Evolutionary conservation across 2,888 invertebrate genomes (phyloP).

Genomic region (Pollenia griseotomentosa): DNA sequence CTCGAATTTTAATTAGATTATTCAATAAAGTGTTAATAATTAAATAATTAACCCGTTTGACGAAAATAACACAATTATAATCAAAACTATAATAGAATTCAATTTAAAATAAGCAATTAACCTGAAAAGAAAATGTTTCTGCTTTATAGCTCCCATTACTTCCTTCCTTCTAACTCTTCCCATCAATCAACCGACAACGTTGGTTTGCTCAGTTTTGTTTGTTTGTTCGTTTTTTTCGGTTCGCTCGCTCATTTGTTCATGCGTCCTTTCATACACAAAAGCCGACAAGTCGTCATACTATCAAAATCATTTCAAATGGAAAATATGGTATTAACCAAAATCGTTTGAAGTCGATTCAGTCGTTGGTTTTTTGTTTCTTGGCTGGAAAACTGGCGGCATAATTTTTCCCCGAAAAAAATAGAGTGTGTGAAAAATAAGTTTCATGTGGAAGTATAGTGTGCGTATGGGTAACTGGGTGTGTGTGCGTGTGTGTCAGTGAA

Average conservation of each 20-base stretch:
- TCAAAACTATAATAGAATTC: constrained; percentile 65
- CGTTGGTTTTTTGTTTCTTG: constrained; percentile 31
- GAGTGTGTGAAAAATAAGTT: constrained; percentile 55
- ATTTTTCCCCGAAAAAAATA: constrained; percentile 41
- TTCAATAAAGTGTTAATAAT: constrained; percentile 67
- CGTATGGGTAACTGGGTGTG: background rate
- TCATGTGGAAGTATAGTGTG: constrained; percentile 16
- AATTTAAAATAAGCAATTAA: constrained; percentile 70
- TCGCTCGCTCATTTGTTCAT: constrained; percentile 47
- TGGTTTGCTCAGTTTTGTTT: constrained; percentile 25
- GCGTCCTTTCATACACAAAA: constrained; percentile 59
- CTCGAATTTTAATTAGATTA: constrained; percentile 59
- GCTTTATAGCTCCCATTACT: constrained; percentile 31
- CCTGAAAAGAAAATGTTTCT: constrained; percentile 57
- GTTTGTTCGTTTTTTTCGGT: constrained; percentile 9
- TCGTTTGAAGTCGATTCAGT: constrained; percentile 58
- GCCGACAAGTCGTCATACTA: constrained; percentile 68
- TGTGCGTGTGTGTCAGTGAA: constrained; percentile 1
- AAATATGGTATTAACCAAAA: constrained; percentile 71
- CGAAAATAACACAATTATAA: constrained; percentile 42
- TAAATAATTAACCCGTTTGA: constrained; percentile 65
- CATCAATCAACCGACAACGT: background rate
- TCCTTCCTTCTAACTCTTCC: background rate
- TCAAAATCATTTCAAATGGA: constrained; percentile 70
- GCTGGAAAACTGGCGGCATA: constrained; percentile 54